Evolutionary conservation across 2,113 vertebrate genomes (phyloP).

Genomic region (Oreotrochilus melanogaster): DNA sequence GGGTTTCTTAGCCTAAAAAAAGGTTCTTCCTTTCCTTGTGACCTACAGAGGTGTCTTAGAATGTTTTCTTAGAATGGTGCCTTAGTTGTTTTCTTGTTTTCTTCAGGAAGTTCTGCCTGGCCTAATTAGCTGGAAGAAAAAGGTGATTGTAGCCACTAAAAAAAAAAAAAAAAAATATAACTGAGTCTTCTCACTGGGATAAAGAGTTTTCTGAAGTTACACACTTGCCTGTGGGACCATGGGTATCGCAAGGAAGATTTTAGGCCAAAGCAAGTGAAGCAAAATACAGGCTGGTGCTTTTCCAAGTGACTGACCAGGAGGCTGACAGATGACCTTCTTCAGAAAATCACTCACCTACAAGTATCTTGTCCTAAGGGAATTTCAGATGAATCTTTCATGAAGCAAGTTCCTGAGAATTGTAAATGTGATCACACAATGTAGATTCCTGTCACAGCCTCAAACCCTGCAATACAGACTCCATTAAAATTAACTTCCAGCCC

Average conservation of each 20-base stretch:
- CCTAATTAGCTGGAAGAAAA: neutral
- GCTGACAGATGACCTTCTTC: neutral
- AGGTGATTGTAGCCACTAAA: neutral
- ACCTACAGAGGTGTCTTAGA: neutral
- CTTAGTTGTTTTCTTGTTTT: neutral
- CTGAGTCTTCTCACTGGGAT: neutral
- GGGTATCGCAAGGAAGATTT: neutral
- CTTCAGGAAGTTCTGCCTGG: neutral
- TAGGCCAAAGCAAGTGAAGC: neutral
- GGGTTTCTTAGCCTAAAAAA: neutral
- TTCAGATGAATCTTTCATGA: conserved; percentile 21
- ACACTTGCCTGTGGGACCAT: neutral
- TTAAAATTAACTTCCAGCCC: neutral
- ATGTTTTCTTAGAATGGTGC: neutral
- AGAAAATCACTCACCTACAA: conserved; percentile 5
- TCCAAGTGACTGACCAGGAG: neutral
- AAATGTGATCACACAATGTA: rapidly evolving
- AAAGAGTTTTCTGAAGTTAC: neutral
- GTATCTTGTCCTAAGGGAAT: neutral
- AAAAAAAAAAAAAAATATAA: neutral
- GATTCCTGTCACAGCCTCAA: neutral
- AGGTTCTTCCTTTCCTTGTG: neutral
- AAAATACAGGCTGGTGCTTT: conserved; percentile 11
- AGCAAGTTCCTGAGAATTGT: neutral
- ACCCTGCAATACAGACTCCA: neutral